Percentiles rank a stretch among this genome's conserved stretches.
These are phyloP conservation scores for Agonopterix alstromeriana DNA, from an alignment of 2,888 invertebrate genomes.

Conservation along the genomic window DNA sequence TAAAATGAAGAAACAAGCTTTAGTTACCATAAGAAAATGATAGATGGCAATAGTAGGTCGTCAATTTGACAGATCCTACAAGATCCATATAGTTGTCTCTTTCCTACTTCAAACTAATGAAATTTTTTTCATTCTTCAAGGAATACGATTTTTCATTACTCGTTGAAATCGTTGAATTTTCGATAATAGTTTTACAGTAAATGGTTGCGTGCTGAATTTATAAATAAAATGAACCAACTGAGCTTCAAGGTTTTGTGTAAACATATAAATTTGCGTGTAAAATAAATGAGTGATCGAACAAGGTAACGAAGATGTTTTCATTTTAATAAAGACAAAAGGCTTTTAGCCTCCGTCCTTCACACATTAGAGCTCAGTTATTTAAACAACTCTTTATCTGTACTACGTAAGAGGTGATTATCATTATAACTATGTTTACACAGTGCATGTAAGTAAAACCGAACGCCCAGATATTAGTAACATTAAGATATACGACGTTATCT, in stretches of 20 bases:
- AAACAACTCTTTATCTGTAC: slow-evolving; percentile 64
- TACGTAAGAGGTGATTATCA: slow-evolving; percentile 65
- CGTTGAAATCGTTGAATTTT: too few species aligned
- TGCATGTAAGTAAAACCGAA: slow-evolving; percentile 62
- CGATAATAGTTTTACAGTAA: not conserved
- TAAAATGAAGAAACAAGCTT: too few species aligned
- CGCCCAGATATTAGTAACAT: slow-evolving; percentile 22
- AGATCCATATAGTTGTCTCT: too few species aligned
- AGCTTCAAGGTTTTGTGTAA: too few species aligned
- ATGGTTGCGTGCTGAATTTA: not conserved
- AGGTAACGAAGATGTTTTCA: slow-evolving; percentile 61
- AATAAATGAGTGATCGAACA: slow-evolving; percentile 25
- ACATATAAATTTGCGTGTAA: not conserved
- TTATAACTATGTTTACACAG: slow-evolving; percentile 53
- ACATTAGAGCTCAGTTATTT: slow-evolving; percentile 46
- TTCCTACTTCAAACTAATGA: too few species aligned
- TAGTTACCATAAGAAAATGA: too few species aligned
- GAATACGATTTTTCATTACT: too few species aligned
- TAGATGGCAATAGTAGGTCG: too few species aligned
- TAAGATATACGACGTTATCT: slow-evolving; percentile 6
- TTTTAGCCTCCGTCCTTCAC: slow-evolving; percentile 53
- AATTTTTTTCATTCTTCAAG: too few species aligned
- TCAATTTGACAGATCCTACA: too few species aligned
- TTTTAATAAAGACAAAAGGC: slow-evolving; percentile 56
- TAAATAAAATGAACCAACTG: not conserved